phyloP scores from a whole-genome alignment of 2,113 vertebrate genomes.

The Leptocoma aspasia region DNA sequence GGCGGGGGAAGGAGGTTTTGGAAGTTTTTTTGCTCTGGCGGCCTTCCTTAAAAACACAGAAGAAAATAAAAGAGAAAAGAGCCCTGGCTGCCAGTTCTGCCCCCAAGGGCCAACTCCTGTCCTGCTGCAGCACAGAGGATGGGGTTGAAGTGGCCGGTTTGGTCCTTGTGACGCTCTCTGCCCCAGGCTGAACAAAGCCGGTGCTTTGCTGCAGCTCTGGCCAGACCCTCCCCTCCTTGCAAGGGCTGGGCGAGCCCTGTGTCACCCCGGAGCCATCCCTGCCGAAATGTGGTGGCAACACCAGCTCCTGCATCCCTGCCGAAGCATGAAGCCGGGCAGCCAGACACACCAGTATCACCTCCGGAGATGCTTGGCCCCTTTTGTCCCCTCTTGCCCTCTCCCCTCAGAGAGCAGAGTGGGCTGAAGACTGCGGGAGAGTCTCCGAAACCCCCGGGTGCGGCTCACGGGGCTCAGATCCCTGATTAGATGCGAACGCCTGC shows the following conservation, averaged over 20 bases:
- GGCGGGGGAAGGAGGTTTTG: neutral
- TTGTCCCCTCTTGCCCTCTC: neutral
- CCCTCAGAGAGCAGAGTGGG: neutral
- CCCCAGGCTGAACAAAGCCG: neutral
- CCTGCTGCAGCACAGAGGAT: neutral
- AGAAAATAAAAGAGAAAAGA: neutral
- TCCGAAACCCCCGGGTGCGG: conserved; percentile 12
- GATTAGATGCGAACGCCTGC: conserved; percentile 58
- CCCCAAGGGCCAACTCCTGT: neutral
- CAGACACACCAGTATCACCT: neutral
- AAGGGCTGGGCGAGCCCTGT: neutral
- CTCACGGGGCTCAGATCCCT: conserved; percentile 33
- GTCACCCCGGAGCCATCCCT: neutral
- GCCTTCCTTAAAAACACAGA: neutral
- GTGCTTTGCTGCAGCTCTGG: neutral
- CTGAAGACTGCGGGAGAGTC: neutral
- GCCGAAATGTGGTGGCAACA: fast-evolving
- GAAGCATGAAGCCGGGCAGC: neutral
- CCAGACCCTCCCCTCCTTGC: neutral
- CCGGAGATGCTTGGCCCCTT: neutral
- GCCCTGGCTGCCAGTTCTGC: neutral
- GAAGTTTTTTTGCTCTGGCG: neutral
- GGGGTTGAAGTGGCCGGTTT: neutral
- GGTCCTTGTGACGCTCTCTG: neutral
- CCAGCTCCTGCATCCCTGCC: neutral